These are phyloP conservation scores for Mastacembelus armatus DNA, from an alignment of 2,797 vertebrate genomes.

Conservation along the genomic window DNA sequence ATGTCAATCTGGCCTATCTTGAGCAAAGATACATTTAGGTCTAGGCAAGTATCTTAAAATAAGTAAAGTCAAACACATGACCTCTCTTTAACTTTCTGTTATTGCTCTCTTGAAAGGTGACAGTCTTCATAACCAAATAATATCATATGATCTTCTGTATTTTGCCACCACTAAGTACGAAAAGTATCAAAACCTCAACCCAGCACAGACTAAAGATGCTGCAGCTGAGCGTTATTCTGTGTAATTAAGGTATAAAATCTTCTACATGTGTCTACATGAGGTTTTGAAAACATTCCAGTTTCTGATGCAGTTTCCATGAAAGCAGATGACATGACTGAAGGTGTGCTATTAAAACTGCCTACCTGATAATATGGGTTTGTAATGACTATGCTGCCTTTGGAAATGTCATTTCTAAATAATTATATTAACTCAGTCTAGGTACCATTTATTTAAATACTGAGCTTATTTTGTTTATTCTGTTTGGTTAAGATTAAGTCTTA, in stretches of 20 bases:
- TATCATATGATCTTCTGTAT: no score
- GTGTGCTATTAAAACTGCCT: no score
- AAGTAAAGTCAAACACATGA: neutral
- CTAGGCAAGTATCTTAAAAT: neutral
- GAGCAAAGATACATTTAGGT: neutral
- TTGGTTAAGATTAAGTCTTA: neutral
- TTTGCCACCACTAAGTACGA: no score
- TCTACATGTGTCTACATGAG: no score
- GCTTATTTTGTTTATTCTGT: neutral
- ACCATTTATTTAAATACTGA: neutral
- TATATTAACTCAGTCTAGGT: neutral
- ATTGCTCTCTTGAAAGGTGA: neutral
- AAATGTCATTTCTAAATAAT: neutral
- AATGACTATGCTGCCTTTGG: neutral
- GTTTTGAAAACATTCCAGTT: no score
- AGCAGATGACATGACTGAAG: no score
- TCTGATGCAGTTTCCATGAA: no score
- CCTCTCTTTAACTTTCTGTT: neutral
- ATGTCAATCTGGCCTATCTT: neutral
- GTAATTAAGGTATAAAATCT: no score
- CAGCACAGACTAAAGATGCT: no score
- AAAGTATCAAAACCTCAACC: no score
- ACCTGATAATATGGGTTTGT: neutral
- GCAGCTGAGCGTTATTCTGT: no score
- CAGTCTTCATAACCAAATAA: no score